Evolutionary conservation across 2,888 invertebrate species (phyloP), one percentile per base, ranked within the genome.

Genomic region (Luperina nickerlii): DNA sequence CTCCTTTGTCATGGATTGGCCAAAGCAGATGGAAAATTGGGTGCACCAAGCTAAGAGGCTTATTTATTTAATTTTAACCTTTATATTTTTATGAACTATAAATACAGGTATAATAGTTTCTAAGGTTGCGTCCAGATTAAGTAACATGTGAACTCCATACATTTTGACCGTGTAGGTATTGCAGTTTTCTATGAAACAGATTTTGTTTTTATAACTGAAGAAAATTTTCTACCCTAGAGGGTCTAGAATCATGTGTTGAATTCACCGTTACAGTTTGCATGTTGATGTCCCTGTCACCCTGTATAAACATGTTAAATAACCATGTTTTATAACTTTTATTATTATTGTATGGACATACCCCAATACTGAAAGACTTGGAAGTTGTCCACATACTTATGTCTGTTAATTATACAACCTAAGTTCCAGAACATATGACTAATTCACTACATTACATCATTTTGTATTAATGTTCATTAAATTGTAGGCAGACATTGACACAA

Each of bases 401-500:
- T 48, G 48, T 48, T 48, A 15, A 15, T 32, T 57, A 42, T 42
- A n/a, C 20, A 67, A 45, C 20, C 18, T 15, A 8, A 62, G 20
- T 54, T 67, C 32, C 20, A 66, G 24, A 82, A 62, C 15, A 20
- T 51, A 45, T 57, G 38, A 38, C 24, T 68, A 2, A 18, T 24
- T 68, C 8, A 68, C 32, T 48, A 66, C 7, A 72, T 85, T 77
- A 72, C 67, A 62, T 82, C n/a, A 77, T 69, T 65, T 18, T 60
- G 4, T 57, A 73, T 74, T 51, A 57, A 78, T 78, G 77, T 81
- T 74, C 68, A 74, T 80, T 77, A 66, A 66, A 18, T 69, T 62
- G n/a, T 82, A 73, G 68, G 7, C 68, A 85, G 83, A 76, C 85
- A 83, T 73, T 83, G 85, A 76, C 75, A 85, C 62, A 71, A 86